Percentiles rank a stretch among this genome's conserved stretches.
phyloP scores from a whole-genome alignment of 2,113 vertebrate genomes.

The Gobio gobio region DNA sequence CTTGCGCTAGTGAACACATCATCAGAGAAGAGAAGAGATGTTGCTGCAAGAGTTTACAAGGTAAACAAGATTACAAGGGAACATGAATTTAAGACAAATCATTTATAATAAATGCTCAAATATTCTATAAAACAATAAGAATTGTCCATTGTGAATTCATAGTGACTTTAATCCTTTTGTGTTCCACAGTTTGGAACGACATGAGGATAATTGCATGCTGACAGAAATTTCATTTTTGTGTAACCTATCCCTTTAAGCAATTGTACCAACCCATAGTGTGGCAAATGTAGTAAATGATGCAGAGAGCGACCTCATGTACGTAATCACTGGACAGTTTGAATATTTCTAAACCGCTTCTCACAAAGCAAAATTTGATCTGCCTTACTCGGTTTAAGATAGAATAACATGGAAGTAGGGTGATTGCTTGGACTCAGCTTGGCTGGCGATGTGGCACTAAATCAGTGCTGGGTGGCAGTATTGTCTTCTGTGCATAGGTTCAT shows the following conservation, averaged over 20 bases:
- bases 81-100: no score
- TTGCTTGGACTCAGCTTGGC: background rate
- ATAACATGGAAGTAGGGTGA: background rate
- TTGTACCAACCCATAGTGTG: background rate
- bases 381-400: background rate
- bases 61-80: no score
- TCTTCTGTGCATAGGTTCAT: constrained; percentile 26
- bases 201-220: no score
- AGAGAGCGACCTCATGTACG: background rate
- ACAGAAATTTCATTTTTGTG: background rate
- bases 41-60: no score
- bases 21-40: no score
- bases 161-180: background rate
- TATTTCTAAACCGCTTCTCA: background rate
- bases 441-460: background rate
- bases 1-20: no score
- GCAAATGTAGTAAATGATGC: background rate
- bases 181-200: background rate
- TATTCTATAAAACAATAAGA: no score
- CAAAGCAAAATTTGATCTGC: background rate
- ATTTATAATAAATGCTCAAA: no score
- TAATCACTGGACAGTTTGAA: background rate
- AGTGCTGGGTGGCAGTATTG: constrained; percentile 31
- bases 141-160: no score
- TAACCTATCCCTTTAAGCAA: background rate